These are phyloP conservation scores for Pentalonia nigronervosa DNA, from an alignment of 1,140 invertebrate genomes.

Conservation along the genomic window DNA sequence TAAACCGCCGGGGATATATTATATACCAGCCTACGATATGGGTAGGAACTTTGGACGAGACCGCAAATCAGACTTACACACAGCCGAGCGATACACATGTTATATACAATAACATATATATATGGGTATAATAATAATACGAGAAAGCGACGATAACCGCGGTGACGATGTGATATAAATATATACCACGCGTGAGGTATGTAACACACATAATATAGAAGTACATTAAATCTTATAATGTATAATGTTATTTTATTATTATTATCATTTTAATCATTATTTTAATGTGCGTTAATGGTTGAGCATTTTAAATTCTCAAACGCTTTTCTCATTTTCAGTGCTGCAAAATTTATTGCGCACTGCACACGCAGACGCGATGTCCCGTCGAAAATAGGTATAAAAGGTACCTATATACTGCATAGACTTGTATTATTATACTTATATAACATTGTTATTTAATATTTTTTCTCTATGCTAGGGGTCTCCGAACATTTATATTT, in stretches of 20 bases:
- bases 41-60: constrained; percentile 14
- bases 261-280: neutral
- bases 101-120: neutral
- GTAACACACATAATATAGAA: neutral
- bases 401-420: too few species aligned
- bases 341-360: neutral
- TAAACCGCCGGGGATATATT: neutral
- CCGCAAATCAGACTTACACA: constrained; percentile 31
- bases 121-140: neutral
- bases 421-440: too few species aligned
- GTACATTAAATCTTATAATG: neutral
- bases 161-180: neutral
- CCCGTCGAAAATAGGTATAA: too few species aligned
- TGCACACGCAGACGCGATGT: neutral
- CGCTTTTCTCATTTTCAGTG: neutral
- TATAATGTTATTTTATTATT: neutral
- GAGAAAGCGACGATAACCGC: neutral
- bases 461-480: too few species aligned
- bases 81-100: too few species aligned
- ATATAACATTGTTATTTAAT: too few species aligned
- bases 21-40: neutral
- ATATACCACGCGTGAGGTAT: neutral
- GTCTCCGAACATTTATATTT: too few species aligned
- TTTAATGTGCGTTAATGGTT: neutral
- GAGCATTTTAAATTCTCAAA: neutral